These are phyloP conservation scores for Chymomyza procnemis DNA, from an alignment of 2,888 invertebrate species.

Conservation along the genomic window DNA sequence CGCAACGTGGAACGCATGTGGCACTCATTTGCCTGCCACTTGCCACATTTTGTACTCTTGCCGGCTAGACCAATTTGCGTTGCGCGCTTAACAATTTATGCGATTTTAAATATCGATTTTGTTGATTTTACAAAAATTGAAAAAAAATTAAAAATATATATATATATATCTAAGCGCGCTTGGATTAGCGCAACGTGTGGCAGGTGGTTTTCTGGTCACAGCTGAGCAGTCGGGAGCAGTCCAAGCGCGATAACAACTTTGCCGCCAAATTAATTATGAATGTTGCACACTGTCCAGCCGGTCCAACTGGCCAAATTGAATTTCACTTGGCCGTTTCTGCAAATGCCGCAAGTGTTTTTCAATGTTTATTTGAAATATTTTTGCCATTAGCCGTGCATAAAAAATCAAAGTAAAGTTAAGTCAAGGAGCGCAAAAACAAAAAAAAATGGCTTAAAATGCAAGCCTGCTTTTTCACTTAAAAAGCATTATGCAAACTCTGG, in stretches of 20 bases:
- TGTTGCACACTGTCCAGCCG: conserved; percentile 23
- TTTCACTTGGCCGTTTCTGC: conserved; percentile 31
- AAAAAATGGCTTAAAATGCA: conserved; percentile 19
- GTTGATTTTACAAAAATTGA: conserved; percentile 69
- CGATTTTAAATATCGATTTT: conserved; percentile 79
- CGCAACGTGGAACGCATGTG: conserved; percentile 39
- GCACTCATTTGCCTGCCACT: conserved; percentile 20
- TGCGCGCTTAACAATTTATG: conserved; percentile 71
- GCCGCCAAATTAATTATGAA: conserved; percentile 77
- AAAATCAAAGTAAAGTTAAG: too few relatives aligned
- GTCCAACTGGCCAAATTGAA: conserved; percentile 48
- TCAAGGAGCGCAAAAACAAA: too few relatives aligned
- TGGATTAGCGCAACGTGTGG: conserved; percentile 18
- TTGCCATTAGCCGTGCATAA: conserved; percentile 54
- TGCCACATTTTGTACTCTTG: conserved; percentile 1
- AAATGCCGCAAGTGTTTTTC: conserved; percentile 63
- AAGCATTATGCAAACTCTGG: conserved; percentile 66
- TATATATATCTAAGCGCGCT: not conserved
- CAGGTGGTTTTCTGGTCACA: conserved; percentile 49
- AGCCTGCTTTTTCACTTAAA: conserved; percentile 48
- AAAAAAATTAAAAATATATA: too few relatives aligned
- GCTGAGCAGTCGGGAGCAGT: conserved; percentile 10
- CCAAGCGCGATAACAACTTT: conserved; percentile 43
- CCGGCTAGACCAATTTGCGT: conserved; percentile 9
- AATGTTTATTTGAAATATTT: conserved; percentile 69